Conservation (phyloP, 1,140 invertebrate species). For the Zophobas morio region DNA sequence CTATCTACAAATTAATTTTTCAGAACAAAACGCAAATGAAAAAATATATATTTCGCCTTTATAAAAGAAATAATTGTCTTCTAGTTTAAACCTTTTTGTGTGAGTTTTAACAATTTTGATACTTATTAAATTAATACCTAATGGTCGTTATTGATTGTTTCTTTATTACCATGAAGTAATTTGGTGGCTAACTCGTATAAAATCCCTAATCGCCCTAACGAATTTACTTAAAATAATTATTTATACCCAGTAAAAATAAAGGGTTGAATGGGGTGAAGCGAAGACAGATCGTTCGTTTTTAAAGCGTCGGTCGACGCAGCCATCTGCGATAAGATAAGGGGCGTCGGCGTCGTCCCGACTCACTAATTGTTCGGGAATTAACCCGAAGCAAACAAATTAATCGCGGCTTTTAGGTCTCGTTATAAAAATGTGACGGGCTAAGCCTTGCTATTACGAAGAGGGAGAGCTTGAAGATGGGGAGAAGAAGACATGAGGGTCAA, state of each 20-base stretch:
- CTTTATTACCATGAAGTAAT: no score
- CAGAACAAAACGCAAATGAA: no score
- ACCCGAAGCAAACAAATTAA: conserved; percentile 65
- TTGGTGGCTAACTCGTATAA: no score
- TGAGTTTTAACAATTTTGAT: no score
- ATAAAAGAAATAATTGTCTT: no score
- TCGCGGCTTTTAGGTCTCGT: conserved; percentile 63
- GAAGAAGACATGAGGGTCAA: conserved; percentile 55
- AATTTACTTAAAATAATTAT: no score
- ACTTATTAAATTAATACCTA: no score
- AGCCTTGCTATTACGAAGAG: conserved; percentile 48
- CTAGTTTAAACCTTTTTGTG: no score
- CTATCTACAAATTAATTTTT: no score
- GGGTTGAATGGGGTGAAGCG: not conserved
- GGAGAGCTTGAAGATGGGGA: conserved; percentile 34
- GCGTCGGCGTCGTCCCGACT: conserved; percentile 49
- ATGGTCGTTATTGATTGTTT: no score
- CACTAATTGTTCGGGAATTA: conserved; percentile 65
- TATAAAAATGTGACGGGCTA: conserved; percentile 65
- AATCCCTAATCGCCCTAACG: no score
- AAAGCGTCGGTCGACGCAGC: not conserved
- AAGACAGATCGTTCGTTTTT: conserved; percentile 24
- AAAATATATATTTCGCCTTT: no score
- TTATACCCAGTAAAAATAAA: not conserved
- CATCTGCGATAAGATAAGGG: conserved; percentile 43